phyloP scores from a whole-genome alignment of 2,888 invertebrate species.

The Cyclophora punctaria region DNA sequence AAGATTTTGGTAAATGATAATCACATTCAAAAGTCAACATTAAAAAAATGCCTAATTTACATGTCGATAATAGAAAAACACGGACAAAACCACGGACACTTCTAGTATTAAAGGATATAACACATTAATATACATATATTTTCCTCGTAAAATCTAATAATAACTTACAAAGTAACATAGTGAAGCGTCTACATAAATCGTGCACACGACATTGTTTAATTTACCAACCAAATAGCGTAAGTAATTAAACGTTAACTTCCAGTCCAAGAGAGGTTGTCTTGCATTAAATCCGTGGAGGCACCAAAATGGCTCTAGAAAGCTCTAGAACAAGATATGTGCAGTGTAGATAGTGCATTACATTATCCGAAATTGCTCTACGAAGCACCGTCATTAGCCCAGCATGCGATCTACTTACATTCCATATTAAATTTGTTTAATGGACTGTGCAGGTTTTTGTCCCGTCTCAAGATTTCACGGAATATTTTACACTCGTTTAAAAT shows the following conservation, averaged over 20 bases:
- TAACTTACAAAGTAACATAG: not conserved
- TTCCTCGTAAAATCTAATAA: too few relatives aligned
- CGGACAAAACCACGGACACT: too few relatives aligned
- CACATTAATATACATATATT: too few relatives aligned
- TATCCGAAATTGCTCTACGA: conserved; percentile 3
- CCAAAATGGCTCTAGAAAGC: not conserved
- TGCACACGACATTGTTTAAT: too few relatives aligned
- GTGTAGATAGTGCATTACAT: conserved; percentile 5
- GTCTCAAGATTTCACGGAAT: too few relatives aligned
- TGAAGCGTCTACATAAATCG: not conserved
- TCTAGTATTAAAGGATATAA: too few relatives aligned
- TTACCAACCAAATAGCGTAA: not conserved
- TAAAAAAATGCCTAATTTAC: too few relatives aligned
- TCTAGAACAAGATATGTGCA: not conserved
- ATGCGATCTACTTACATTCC: conserved; percentile 5
- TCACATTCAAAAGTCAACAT: too few relatives aligned
- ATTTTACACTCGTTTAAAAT: too few relatives aligned
- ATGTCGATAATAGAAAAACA: too few relatives aligned
- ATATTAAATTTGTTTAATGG: conserved; percentile 1
- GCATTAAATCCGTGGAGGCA: conserved; percentile 14
- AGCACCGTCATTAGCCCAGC: conserved; percentile 9
- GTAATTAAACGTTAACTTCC: conserved; percentile 9
- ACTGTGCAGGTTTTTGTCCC: not conserved
- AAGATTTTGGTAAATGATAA: too few relatives aligned
- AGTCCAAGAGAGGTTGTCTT: conserved; percentile 8